These are phyloP conservation scores for Hypomecis punctinalis DNA, from an alignment of 2,888 invertebrate genomes.

Conservation along the genomic window DNA sequence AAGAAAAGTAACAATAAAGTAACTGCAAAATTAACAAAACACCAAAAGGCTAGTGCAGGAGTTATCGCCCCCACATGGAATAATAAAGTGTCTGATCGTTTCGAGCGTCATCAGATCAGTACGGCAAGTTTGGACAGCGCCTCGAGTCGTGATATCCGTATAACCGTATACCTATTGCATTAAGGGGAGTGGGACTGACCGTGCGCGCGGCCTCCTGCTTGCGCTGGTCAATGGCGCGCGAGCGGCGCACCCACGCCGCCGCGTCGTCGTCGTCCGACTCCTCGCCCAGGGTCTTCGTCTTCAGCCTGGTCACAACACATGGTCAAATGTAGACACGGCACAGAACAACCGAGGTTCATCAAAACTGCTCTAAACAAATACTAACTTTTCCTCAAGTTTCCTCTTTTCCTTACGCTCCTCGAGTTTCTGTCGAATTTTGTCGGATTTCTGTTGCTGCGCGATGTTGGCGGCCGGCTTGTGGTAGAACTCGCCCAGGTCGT, in stretches of 20 bases:
- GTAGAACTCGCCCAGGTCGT: slow-evolving; percentile 91
- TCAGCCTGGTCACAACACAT: slow-evolving; percentile 58
- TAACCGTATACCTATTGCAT: slow-evolving; percentile 54
- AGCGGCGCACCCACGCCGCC: slow-evolving; percentile 93
- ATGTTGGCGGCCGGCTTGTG: slow-evolving; percentile 94
- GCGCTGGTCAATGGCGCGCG: slow-evolving; percentile 90
- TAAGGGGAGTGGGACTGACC: slow-evolving; percentile 64
- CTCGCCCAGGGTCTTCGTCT: slow-evolving; percentile 83
- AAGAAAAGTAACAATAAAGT: background rate
- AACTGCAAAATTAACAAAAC: too few species aligned
- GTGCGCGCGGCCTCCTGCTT: slow-evolving; percentile 94
- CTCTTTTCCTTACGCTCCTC: slow-evolving; percentile 92
- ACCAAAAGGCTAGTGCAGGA: too few species aligned
- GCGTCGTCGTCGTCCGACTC: slow-evolving; percentile 91
- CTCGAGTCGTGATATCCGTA: background rate
- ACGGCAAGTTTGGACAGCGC: too few species aligned
- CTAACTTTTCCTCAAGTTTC: slow-evolving; percentile 87
- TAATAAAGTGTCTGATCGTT: too few species aligned
- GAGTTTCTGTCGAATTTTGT: slow-evolving; percentile 93
- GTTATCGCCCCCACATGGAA: too few species aligned
- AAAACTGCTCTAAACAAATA: too few species aligned
- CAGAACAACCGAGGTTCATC: too few species aligned
- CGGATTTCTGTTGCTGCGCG: slow-evolving; percentile 89
- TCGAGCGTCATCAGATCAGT: too few species aligned
- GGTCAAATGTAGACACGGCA: too few species aligned